Conservation (phyloP, 2,888 invertebrate genomes). For the Acronicta leporina region DNA sequence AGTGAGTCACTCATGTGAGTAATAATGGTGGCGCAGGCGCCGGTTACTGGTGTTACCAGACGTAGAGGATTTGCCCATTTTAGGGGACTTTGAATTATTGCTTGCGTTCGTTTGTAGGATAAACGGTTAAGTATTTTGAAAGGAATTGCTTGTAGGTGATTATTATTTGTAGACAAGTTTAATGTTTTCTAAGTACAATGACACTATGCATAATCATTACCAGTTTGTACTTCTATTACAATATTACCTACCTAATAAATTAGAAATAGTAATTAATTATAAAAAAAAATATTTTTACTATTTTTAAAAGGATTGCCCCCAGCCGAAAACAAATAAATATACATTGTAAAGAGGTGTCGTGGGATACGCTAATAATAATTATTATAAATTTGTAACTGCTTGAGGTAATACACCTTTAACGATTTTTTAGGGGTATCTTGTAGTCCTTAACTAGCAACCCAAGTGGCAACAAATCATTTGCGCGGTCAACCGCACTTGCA, state of each 20-base stretch:
- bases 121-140: constrained; percentile 30
- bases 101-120: constrained; percentile 51
- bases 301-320: no score
- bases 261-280: no score
- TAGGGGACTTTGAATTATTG: constrained; percentile 53
- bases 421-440: constrained; percentile 4
- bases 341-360: background rate
- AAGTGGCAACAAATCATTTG: constrained; percentile 56
- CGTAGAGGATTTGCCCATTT: constrained; percentile 48
- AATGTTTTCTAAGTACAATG: background rate
- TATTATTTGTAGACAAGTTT: constrained; percentile 13
- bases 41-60: constrained; percentile 49
- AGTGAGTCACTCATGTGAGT: constrained; percentile 80
- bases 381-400: background rate
- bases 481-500: constrained; percentile 79
- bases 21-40: constrained; percentile 60
- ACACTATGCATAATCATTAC: constrained; percentile 1
- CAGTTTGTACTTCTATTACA: background rate
- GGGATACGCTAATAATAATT: background rate
- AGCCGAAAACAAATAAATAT: no score
- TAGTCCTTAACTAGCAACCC: constrained; percentile 40
- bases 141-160: constrained; percentile 28
- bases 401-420: background rate
- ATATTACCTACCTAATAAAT: background rate
- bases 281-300: no score